phyloP scores from a whole-genome alignment of 1,140 invertebrate genomes.

The Mercenaria mercenaria region DNA sequence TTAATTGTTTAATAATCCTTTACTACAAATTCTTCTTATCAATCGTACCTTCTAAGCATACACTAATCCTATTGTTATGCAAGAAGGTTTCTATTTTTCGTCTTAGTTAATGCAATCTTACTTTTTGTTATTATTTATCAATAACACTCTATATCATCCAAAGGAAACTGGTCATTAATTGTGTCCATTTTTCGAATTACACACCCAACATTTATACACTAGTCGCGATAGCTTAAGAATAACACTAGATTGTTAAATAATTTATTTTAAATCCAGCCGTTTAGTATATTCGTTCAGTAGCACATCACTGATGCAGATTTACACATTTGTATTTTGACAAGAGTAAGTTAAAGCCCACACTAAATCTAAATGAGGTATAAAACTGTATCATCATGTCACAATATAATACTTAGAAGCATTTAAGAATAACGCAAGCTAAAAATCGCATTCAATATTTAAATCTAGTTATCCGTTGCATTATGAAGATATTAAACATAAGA shows the following conservation, averaged over 20 bases:
- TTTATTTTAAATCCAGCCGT: conserved; percentile 4
- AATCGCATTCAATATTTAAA: too few relatives aligned
- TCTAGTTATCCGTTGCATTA: too few relatives aligned
- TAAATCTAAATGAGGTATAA: too few relatives aligned
- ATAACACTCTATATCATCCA: background rate
- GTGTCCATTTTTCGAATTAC: background rate
- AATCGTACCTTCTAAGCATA: background rate
- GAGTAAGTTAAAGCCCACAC: background rate
- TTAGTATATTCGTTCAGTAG: background rate
- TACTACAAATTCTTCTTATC: too few relatives aligned
- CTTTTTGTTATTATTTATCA: background rate
- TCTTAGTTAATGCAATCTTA: background rate
- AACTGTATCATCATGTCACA: background rate
- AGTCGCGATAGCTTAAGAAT: background rate
- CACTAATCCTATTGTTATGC: conserved; percentile 16
- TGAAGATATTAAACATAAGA: too few relatives aligned
- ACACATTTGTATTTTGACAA: background rate
- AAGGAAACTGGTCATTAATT: background rate
- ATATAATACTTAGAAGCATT: background rate
- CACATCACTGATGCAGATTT: background rate
- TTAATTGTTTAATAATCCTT: too few relatives aligned
- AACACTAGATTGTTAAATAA: background rate
- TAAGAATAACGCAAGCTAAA: background rate
- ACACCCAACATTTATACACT: background rate
- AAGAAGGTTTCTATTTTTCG: background rate